Evolutionary conservation across 2,113 vertebrate genomes (phyloP).

Genomic region (Oreochromis spilurus): DNA sequence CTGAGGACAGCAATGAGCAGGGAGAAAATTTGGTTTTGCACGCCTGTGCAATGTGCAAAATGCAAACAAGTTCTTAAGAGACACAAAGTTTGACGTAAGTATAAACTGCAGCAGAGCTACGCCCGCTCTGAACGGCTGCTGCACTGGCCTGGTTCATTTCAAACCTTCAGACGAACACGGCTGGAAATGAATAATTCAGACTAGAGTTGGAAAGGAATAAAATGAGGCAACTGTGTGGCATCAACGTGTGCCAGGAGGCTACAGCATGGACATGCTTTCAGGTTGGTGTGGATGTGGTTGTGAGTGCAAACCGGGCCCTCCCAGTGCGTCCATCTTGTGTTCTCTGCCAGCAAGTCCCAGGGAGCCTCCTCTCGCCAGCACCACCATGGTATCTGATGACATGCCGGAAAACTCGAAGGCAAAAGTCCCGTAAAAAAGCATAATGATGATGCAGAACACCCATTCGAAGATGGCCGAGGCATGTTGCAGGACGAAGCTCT

Average conservation of each 20-base stretch:
- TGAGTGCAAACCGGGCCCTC: conserved; percentile 27
- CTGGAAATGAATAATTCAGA: conserved; percentile 34
- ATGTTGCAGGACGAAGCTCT: conserved; percentile 84
- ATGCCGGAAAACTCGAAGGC: conserved; percentile 84
- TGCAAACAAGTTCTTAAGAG: conserved; percentile 43
- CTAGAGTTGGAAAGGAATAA: conserved; percentile 5
- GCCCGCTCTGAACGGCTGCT: not conserved
- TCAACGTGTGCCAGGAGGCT: conserved; percentile 9
- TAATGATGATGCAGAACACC: conserved; percentile 84
- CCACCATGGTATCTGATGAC: conserved; percentile 81
- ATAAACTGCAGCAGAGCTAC: not conserved
- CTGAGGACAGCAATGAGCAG: not conserved
- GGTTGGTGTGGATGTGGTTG: conserved; percentile 46
- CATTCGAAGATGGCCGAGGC: conserved; percentile 85
- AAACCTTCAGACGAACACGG: not conserved
- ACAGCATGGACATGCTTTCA: conserved; percentile 71
- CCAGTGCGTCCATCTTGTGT: conserved; percentile 63
- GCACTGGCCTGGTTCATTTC: conserved; percentile 19
- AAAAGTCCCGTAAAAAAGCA: conserved; percentile 88
- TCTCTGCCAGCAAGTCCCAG: conserved; percentile 50
- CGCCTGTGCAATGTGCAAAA: conserved; percentile 66
- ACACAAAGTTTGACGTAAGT: conserved; percentile 2
- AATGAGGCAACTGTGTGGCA: not conserved
- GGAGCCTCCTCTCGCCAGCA: conserved; percentile 71
- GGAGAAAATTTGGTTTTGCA: conserved; percentile 33